These are phyloP conservation scores for Isichthys henryi DNA, from an alignment of 2,113 vertebrate genomes.

Conservation along the genomic window DNA sequence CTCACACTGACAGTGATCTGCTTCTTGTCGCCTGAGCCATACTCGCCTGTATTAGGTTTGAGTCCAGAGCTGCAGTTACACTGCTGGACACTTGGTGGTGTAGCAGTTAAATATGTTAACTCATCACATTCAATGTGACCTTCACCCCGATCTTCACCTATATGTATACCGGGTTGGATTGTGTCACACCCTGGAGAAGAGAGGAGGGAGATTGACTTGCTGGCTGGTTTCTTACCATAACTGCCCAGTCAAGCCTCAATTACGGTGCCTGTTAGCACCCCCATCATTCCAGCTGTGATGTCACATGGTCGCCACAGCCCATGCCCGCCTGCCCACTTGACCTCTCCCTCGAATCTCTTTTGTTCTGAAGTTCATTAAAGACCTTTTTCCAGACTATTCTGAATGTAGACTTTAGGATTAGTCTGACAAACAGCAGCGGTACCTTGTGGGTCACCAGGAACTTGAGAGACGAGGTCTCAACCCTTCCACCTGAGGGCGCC, in stretches of 20 bases:
- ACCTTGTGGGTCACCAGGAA: conserved; percentile 53
- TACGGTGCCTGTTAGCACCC: background rate
- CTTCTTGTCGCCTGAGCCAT: background rate
- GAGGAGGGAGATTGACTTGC: background rate
- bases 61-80: background rate
- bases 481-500: conserved; percentile 22
- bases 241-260: no score
- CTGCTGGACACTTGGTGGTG: background rate
- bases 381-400: conserved; percentile 46
- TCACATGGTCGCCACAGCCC: background rate
- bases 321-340: background rate
- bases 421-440: conserved; percentile 64
- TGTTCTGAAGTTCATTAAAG: conserved; percentile 63
- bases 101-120: background rate
- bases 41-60: background rate
- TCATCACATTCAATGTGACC: background rate
- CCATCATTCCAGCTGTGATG: background rate
- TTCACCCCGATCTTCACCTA: background rate
- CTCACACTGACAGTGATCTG: background rate
- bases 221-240: background rate
- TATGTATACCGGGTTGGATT: background rate
- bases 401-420: conserved; percentile 69
- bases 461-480: conserved; percentile 48
- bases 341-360: conserved; percentile 53
- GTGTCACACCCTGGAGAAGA: background rate